phyloP scores from a whole-genome alignment of 2,888 invertebrate species.

The Metellina segmentata region DNA sequence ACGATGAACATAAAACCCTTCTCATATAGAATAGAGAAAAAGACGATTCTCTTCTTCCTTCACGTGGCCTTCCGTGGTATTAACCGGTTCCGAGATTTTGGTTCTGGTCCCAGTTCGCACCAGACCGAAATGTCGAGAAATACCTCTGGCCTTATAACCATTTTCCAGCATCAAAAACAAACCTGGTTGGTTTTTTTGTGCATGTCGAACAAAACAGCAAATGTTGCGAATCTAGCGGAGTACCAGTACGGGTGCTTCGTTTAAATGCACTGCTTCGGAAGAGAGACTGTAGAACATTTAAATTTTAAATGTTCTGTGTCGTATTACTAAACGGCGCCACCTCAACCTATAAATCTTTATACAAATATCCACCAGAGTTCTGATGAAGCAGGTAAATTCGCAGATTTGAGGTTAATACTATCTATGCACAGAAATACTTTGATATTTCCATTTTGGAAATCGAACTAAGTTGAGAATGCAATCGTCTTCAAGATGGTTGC shows the following conservation, averaged over 20 bases:
- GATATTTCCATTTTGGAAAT: no score
- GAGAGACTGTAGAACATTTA: constrained; percentile 20
- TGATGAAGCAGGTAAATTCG: no score
- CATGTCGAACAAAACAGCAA: constrained; percentile 69
- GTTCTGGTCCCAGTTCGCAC: constrained; percentile 51
- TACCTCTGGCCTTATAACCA: constrained; percentile 73
- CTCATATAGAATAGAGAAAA: constrained; percentile 5
- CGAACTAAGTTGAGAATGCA: no score
- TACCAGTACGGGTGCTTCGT: constrained; percentile 16
- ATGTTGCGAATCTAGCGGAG: background rate
- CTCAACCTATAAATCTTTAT: background rate
- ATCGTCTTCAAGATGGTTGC: no score
- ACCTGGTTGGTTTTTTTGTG: constrained; percentile 69
- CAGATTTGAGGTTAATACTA: no score
- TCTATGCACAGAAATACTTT: no score
- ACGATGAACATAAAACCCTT: background rate
- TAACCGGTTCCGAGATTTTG: constrained; percentile 39
- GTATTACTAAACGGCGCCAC: constrained; percentile 14
- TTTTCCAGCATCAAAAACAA: constrained; percentile 58
- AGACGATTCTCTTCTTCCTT: constrained; percentile 38
- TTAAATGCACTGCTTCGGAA: constrained; percentile 38
- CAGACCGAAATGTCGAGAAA: constrained; percentile 35
- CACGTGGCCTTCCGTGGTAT: constrained; percentile 73
- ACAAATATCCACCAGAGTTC: no score
- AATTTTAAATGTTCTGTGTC: constrained; percentile 15